phyloP scores from a whole-genome alignment of 1,140 invertebrate genomes.

The Zaprionus gabonicus region DNA sequence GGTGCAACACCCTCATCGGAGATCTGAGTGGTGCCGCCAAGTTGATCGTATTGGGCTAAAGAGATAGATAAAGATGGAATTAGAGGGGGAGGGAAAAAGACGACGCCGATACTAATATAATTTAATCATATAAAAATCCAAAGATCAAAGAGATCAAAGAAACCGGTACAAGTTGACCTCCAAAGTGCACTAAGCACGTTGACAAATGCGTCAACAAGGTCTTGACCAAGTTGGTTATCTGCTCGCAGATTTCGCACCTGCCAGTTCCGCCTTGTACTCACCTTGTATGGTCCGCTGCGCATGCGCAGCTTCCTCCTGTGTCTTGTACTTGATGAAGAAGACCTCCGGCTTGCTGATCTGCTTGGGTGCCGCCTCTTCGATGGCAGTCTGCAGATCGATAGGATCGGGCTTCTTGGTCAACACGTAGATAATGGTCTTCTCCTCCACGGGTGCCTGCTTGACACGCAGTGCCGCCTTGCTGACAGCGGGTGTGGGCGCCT shows the following conservation, averaged over 20 bases:
- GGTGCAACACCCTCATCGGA: conserved; percentile 80
- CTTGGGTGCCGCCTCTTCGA: conserved; percentile 86
- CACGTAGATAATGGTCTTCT: conserved; percentile 94
- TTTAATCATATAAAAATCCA: conserved; percentile 1
- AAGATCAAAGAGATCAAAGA: conserved; percentile 8
- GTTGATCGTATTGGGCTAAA: conserved; percentile 81
- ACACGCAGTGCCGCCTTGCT: conserved; percentile 87
- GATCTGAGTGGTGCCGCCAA: conserved; percentile 78
- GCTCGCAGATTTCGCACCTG: not conserved
- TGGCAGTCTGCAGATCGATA: conserved; percentile 84
- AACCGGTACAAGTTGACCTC: conserved; percentile 39
- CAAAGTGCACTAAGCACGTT: conserved; percentile 14
- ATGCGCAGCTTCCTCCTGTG: conserved; percentile 86
- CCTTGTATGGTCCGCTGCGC: conserved; percentile 84
- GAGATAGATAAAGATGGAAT: not conserved
- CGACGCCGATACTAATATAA: not conserved
- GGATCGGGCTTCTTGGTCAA: conserved; percentile 91
- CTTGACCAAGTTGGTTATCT: conserved; percentile 20
- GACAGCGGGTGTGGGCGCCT: conserved; percentile 89
- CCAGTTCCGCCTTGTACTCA: conserved; percentile 33
- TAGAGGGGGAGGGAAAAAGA: not conserved
- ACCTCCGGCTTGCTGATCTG: conserved; percentile 91
- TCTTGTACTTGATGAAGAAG: conserved; percentile 91
- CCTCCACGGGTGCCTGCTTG: conserved; percentile 89
- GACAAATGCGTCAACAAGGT: conserved; percentile 44